Conservation (phyloP, 1,140 invertebrate genomes). For the Sminthurinus signatus region DNA sequence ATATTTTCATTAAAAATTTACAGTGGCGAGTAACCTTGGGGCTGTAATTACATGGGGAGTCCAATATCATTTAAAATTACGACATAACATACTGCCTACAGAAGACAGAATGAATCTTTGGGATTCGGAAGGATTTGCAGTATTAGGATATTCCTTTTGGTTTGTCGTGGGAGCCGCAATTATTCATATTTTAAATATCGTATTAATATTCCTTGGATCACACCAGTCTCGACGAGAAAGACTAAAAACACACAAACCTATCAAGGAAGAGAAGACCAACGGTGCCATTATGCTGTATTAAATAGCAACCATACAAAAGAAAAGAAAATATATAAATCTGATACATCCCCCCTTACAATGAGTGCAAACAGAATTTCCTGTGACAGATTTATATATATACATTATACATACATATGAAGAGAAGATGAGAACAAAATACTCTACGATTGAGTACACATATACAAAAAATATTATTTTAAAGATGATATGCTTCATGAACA, state of each 20-base stretch:
- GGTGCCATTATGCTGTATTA: constrained; percentile 77
- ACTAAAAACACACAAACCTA: constrained; percentile 52
- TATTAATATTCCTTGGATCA: constrained; percentile 65
- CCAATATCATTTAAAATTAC: constrained; percentile 65
- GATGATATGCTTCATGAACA: too few species aligned
- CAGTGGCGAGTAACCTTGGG: constrained; percentile 63
- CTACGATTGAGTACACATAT: too few species aligned
- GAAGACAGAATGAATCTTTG: constrained; percentile 67
- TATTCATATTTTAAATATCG: constrained; percentile 65
- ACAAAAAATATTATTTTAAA: too few species aligned
- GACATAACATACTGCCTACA: constrained; percentile 66
- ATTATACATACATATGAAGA: too few species aligned
- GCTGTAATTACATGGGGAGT: constrained; percentile 65
- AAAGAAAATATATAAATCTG: background rate
- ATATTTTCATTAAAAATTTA: too few species aligned
- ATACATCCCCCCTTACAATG: too few species aligned
- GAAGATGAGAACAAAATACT: too few species aligned
- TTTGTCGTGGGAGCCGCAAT: constrained; percentile 65
- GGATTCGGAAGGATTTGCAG: constrained; percentile 61
- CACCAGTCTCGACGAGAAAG: constrained; percentile 54
- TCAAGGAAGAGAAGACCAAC: constrained; percentile 71
- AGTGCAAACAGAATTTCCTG: too few species aligned
- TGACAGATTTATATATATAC: too few species aligned
- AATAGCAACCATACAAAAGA: background rate
- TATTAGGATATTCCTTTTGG: constrained; percentile 73